Conservation (phyloP, 2,113 vertebrate species). For the Cranoglanis bouderius region DNA sequence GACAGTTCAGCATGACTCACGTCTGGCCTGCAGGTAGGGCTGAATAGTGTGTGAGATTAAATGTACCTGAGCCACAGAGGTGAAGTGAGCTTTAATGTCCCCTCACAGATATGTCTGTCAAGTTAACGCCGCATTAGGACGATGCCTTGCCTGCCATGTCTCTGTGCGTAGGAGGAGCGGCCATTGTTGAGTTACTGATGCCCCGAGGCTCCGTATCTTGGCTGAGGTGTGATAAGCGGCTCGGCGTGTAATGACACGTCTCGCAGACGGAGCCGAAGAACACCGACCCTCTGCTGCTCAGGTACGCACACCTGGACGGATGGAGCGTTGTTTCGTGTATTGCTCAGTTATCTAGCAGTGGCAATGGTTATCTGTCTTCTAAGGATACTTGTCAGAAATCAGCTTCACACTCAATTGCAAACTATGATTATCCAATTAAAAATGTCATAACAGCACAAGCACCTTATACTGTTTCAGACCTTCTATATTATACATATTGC, state of each 20-base stretch:
- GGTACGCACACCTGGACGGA: neutral
- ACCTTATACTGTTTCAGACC: neutral
- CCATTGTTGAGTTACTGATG: conserved; percentile 43
- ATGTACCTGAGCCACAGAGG: neutral
- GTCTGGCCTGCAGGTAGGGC: conserved; percentile 40
- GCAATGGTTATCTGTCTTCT: neutral
- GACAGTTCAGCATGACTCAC: conserved; percentile 40
- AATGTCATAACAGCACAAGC: neutral
- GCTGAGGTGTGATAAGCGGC: conserved; percentile 43
- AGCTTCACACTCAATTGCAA: neutral
- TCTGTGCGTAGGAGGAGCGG: conserved; percentile 5
- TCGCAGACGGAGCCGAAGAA: neutral
- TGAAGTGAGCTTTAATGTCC: neutral
- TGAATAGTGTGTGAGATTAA: conserved; percentile 25
- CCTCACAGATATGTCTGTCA: conserved; percentile 3
- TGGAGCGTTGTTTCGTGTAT: neutral
- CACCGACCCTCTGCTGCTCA: neutral
- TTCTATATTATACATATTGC: neutral
- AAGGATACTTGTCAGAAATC: neutral
- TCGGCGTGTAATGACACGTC: conserved; percentile 45
- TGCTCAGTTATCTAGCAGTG: neutral
- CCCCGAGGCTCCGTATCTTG: conserved; percentile 47
- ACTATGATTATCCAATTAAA: neutral
- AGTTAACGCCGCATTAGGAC: neutral
- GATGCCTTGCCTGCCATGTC: neutral